Conservation (phyloP, 2,113 vertebrate genomes). For the Dipodomys merriami region DNA sequence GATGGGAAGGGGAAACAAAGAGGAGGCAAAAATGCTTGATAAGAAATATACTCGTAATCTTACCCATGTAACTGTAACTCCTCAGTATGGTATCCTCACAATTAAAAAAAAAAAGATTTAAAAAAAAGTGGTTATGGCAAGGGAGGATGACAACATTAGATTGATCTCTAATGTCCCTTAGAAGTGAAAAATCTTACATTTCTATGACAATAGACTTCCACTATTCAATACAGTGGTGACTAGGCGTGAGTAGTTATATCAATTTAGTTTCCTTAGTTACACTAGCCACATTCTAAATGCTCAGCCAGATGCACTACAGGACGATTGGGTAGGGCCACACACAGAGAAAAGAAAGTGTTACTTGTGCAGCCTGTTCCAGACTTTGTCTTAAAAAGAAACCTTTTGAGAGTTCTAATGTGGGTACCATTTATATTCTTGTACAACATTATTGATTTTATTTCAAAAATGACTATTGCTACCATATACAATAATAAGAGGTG, state of each 20-base stretch:
- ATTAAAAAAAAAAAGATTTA: too few relatives aligned
- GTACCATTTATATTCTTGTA: background rate
- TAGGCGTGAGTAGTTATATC: background rate
- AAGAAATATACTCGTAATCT: too few relatives aligned
- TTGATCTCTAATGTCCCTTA: background rate
- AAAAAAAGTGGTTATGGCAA: too few relatives aligned
- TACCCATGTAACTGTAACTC: too few relatives aligned
- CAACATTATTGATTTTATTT: conserved; percentile 1
- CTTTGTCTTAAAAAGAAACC: background rate
- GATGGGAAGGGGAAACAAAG: too few relatives aligned
- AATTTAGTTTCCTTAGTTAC: background rate
- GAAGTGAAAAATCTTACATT: background rate
- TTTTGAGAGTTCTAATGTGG: background rate
- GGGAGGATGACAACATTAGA: background rate
- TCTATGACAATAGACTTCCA: background rate
- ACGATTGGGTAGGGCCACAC: background rate
- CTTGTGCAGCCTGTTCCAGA: background rate
- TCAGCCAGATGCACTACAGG: background rate
- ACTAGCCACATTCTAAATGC: background rate
- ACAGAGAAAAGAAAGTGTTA: background rate
- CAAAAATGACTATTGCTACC: background rate
- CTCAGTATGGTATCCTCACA: too few relatives aligned
- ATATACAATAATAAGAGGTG: background rate
- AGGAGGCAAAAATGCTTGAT: too few relatives aligned
- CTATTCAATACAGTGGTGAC: background rate